These are phyloP conservation scores for Pygmarrhopalites habei DNA, from an alignment of 1,140 invertebrate genomes.

Conservation along the genomic window DNA sequence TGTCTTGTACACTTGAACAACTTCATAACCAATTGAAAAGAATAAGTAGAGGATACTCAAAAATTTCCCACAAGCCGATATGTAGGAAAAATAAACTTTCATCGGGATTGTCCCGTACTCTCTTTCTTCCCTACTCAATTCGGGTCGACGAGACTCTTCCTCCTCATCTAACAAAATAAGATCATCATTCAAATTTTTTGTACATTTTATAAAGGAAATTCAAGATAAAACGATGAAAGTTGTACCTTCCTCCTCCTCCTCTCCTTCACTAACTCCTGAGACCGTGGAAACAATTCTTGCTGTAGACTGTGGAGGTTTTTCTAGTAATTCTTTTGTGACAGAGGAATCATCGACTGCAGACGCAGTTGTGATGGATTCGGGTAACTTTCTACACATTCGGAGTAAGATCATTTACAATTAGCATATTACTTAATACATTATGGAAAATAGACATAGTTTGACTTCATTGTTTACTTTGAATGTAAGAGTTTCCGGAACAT, in stretches of 20 bases:
- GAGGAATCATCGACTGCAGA: not conserved
- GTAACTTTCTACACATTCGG: not conserved
- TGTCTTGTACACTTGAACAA: slow-evolving; percentile 54
- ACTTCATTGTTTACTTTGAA: not conserved
- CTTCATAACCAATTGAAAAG: slow-evolving; percentile 53
- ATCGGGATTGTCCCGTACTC: slow-evolving; percentile 56
- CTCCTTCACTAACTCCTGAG: slow-evolving; percentile 45
- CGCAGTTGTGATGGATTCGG: not conserved
- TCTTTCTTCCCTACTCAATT: slow-evolving; percentile 49
- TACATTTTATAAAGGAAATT: slow-evolving; percentile 33
- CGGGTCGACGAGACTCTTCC: slow-evolving; percentile 14
- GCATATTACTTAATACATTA: not conserved
- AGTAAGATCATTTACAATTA: not conserved
- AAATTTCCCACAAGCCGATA: slow-evolving; percentile 54
- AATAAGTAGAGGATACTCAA: slow-evolving; percentile 51
- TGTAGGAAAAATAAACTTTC: slow-evolving; percentile 56
- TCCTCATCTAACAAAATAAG: slow-evolving; percentile 23
- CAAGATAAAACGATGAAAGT: not conserved
- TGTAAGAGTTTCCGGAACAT: not conserved
- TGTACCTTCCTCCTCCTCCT: slow-evolving; percentile 46
- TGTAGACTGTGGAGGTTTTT: not conserved
- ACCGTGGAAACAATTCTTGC: slow-evolving; percentile 43
- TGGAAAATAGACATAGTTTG: not conserved
- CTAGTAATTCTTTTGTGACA: not conserved
- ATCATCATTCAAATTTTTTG: slow-evolving; percentile 14